These are phyloP conservation scores for Dipodomys ordii DNA, from an alignment of 2,113 vertebrate species.

Conservation along the genomic window DNA sequence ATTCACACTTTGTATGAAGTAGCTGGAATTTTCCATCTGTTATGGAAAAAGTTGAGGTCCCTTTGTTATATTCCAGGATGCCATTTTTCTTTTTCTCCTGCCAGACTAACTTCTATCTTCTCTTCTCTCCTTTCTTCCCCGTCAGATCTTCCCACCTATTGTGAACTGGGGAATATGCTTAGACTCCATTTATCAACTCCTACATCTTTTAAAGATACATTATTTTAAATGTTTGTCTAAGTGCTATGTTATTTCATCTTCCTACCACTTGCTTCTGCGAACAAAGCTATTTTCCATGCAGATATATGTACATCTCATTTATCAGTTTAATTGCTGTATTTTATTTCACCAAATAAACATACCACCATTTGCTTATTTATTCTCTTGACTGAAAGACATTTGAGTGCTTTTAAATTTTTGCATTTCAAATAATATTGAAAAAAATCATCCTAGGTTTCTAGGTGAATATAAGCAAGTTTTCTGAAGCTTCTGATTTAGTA, in stretches of 20 bases:
- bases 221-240: background rate
- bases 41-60: too few relatives aligned
- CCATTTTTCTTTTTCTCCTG: background rate
- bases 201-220: too few relatives aligned
- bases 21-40: background rate
- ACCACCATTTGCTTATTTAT: background rate
- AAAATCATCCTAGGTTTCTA: background rate
- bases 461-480: background rate
- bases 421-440: background rate
- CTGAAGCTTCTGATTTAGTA: conserved; percentile 12
- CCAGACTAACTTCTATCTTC: background rate
- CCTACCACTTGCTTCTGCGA: background rate
- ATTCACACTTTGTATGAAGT: fast-evolving
- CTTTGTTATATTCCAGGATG: background rate
- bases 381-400: background rate
- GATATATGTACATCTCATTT: background rate
- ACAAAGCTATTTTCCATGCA: background rate
- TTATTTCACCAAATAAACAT: background rate
- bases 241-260: background rate
- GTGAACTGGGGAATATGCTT: too few relatives aligned
- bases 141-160: too few relatives aligned
- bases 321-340: background rate
- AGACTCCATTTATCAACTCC: too few relatives aligned
- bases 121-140: too few relatives aligned
- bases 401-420: background rate